Evolutionary conservation across 2,888 invertebrate species (phyloP).

Genomic region (Aphrophora alni): DNA sequence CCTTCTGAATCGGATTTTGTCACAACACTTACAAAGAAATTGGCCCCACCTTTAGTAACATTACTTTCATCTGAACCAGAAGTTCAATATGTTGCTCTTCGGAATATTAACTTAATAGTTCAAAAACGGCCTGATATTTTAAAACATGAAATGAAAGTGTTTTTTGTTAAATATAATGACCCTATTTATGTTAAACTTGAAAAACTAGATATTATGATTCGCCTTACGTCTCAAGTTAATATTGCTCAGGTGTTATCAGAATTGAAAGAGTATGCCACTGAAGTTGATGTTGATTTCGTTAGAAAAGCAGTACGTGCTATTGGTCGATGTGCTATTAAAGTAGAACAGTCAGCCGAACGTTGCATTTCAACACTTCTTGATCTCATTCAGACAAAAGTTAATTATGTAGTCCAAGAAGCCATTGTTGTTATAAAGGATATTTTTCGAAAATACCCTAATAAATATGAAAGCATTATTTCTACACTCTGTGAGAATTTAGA

Average conservation of each 20-base stretch:
- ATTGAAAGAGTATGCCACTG: slow-evolving; percentile 77
- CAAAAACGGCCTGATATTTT: slow-evolving; percentile 98
- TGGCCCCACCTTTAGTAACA: slow-evolving; percentile 98
- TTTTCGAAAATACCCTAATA: slow-evolving; percentile 97
- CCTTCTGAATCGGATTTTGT: slow-evolving; percentile 94
- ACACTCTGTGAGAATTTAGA: slow-evolving; percentile 98
- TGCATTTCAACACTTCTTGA: slow-evolving; percentile 98
- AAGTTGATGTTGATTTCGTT: slow-evolving; percentile 98
- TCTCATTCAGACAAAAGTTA: slow-evolving; percentile 98
- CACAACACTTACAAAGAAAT: slow-evolving; percentile 90
- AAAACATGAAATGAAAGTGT: slow-evolving; percentile 99
- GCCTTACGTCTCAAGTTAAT: slow-evolving; percentile 96
- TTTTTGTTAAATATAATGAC: slow-evolving; percentile 99
- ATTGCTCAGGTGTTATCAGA: slow-evolving; percentile 98
- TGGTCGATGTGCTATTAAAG: slow-evolving; percentile 99
- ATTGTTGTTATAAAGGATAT: slow-evolving; percentile 99
- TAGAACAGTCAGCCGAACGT: slow-evolving; percentile 96
- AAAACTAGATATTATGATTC: slow-evolving; percentile 99
- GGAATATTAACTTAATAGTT: slow-evolving; percentile 98
- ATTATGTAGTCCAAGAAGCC: slow-evolving; percentile 99
- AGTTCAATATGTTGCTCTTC: slow-evolving; percentile 92
- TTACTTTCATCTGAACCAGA: slow-evolving; percentile 97
- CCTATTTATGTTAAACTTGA: slow-evolving; percentile 99
- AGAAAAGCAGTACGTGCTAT: slow-evolving; percentile 98
- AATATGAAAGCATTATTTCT: slow-evolving; percentile 99